These are phyloP conservation scores for Drymonia ruficornis DNA, from an alignment of 2,888 invertebrate species.

Conservation along the genomic window DNA sequence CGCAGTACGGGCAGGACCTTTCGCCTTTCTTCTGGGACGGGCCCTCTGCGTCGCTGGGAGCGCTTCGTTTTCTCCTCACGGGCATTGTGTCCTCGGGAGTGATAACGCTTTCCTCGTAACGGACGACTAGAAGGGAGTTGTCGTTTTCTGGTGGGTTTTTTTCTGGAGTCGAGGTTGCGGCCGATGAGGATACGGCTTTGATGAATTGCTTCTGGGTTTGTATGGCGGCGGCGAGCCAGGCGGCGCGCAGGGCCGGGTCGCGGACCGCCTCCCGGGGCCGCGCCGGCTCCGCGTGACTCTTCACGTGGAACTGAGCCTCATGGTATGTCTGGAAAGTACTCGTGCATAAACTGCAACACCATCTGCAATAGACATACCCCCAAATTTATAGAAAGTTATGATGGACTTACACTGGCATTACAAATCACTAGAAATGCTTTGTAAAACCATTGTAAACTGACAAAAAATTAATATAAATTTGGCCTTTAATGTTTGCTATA, in stretches of 20 bases:
- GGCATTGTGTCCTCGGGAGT: conserved; percentile 45
- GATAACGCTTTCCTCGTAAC: conserved; percentile 62
- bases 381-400: too few relatives aligned
- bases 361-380: conserved; percentile 63
- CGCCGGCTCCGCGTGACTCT: conserved; percentile 51
- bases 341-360: conserved; percentile 68
- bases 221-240: conserved; percentile 60
- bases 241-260: conserved; percentile 50
- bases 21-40: conserved; percentile 12
- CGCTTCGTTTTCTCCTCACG: conserved; percentile 30
- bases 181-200: conserved; percentile 18
- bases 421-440: too few relatives aligned
- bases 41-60: conserved; percentile 60
- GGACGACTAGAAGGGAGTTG: conserved; percentile 66
- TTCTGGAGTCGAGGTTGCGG: conserved; percentile 10
- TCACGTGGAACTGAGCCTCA: conserved; percentile 73
- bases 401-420: too few relatives aligned
- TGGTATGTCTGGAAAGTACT: conserved; percentile 66
- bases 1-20: conserved; percentile 60
- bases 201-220: conserved; percentile 52
- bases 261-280: conserved; percentile 60
- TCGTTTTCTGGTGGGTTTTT: conserved; percentile 38
- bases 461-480: too few relatives aligned
- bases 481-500: conserved; percentile 7
- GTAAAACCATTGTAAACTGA: too few relatives aligned